Evolutionary conservation across 1,140 invertebrate genomes (phyloP).

Genomic region (Drosophila aff.): DNA sequence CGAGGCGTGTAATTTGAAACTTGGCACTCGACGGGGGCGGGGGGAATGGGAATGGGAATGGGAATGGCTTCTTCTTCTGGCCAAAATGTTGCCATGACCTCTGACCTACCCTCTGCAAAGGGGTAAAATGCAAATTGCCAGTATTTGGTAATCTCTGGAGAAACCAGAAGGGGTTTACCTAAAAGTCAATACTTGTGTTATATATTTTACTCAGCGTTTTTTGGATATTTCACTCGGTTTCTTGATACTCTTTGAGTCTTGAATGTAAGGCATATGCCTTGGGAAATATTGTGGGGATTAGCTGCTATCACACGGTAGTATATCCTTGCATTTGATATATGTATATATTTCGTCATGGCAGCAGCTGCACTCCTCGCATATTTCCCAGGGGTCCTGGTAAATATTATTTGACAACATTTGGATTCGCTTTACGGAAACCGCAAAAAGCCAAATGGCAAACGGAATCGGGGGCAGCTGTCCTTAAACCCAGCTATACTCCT

Average conservation of each 20-base stretch:
- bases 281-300: background rate
- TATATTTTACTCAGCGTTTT: background rate
- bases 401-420: slow-evolving; percentile 82
- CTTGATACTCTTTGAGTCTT: background rate
- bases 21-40: slow-evolving; percentile 54
- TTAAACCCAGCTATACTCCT: background rate
- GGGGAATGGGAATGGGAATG: background rate
- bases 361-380: slow-evolving; percentile 2
- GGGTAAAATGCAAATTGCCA: slow-evolving; percentile 24
- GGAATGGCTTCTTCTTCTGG: background rate
- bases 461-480: slow-evolving; percentile 2
- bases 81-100: slow-evolving; percentile 13
- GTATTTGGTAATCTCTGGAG: slow-evolving; percentile 1
- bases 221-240: background rate
- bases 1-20: slow-evolving; percentile 80
- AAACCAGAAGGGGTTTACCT: background rate
- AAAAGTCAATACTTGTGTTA: background rate
- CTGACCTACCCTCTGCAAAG: background rate
- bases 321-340: background rate
- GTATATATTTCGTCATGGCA: background rate
- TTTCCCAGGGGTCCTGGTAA: slow-evolving; percentile 52
- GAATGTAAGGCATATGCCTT: no score
- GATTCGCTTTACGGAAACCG: slow-evolving; percentile 46
- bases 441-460: slow-evolving; percentile 59
- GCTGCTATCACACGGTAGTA: background rate